Percentiles rank a stretch among this genome's conserved stretches.
Conservation (phyloP, 2,113 vertebrate genomes). For the Phrynosoma blainvillii region DNA sequence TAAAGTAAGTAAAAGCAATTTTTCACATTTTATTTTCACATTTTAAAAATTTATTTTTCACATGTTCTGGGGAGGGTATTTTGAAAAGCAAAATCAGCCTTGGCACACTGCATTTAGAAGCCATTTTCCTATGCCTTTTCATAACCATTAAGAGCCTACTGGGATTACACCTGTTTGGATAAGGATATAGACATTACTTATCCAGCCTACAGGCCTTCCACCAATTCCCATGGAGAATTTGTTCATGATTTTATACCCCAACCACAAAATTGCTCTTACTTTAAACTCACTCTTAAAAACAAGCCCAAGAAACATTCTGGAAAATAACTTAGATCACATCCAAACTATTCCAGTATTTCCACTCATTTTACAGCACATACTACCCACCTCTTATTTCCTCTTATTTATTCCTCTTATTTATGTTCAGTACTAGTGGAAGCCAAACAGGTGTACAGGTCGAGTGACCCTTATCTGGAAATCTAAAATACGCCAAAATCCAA, state of each 20-base stretch:
- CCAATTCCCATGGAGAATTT: conserved; percentile 42
- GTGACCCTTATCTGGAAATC: no score
- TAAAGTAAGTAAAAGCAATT: not conserved
- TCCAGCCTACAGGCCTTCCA: conserved; percentile 35
- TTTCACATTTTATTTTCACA: no score
- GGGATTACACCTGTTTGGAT: conserved; percentile 55
- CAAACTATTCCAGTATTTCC: conserved; percentile 45
- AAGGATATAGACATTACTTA: conserved; percentile 56
- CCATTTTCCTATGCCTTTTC: not conserved
- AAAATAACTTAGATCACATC: conserved; percentile 46
- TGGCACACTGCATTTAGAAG: not conserved
- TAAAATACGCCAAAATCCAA: no score
- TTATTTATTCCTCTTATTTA: conserved; percentile 43
- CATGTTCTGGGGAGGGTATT: not conserved
- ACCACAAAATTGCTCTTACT: conserved; percentile 55
- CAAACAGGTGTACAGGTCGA: conserved; percentile 11
- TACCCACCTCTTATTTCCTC: no score
- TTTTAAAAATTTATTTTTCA: not conserved
- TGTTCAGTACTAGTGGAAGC: conserved; percentile 32
- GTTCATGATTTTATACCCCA: conserved; percentile 47
- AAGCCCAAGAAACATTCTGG: conserved; percentile 33
- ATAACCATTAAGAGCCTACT: conserved; percentile 1
- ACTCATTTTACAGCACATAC: conserved; percentile 25
- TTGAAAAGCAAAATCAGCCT: not conserved
- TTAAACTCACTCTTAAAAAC: conserved; percentile 5